These are phyloP conservation scores for Epistrophella euchroma DNA, from an alignment of 2,888 invertebrate genomes.

Conservation along the genomic window DNA sequence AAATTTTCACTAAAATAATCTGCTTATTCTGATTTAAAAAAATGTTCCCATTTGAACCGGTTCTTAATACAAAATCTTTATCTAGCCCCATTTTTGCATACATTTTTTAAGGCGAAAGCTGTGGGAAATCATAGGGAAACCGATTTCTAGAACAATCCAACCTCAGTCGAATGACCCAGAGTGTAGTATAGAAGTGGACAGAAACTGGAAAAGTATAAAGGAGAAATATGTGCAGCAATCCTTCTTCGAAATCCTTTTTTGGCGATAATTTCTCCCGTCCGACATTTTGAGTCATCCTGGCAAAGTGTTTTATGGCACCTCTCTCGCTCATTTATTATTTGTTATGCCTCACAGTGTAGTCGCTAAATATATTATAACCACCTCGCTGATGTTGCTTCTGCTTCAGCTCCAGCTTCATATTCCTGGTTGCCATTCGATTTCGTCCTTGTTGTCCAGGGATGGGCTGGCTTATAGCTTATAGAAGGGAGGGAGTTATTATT, in stretches of 20 bases:
- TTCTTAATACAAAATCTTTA: no score
- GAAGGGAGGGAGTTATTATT: constrained; percentile 45
- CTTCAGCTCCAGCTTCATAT: background rate
- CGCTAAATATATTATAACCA: constrained; percentile 76
- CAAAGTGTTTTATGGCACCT: constrained; percentile 76
- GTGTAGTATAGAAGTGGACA: constrained; percentile 12
- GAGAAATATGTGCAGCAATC: constrained; percentile 75
- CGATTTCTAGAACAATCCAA: background rate
- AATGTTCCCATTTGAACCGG: no score
- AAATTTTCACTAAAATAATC: no score
- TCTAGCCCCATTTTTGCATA: no score
- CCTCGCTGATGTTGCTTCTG: constrained; percentile 44
- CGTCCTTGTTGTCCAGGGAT: constrained; percentile 18
- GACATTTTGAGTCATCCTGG: constrained; percentile 76
- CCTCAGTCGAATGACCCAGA: background rate
- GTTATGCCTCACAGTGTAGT: constrained; percentile 75
- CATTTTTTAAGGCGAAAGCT: background rate
- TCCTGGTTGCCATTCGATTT: constrained; percentile 37
- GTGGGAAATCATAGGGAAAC: background rate
- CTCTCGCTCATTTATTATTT: constrained; percentile 77
- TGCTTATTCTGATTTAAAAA: no score
- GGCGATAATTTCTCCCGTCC: constrained; percentile 76
- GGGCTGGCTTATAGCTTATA: constrained; percentile 17
- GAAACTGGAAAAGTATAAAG: constrained; percentile 26
- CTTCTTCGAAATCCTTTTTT: constrained; percentile 76